Evolutionary conservation across 2,797 vertebrate species (phyloP).

Genomic region (Cossypha niveicapilla): DNA sequence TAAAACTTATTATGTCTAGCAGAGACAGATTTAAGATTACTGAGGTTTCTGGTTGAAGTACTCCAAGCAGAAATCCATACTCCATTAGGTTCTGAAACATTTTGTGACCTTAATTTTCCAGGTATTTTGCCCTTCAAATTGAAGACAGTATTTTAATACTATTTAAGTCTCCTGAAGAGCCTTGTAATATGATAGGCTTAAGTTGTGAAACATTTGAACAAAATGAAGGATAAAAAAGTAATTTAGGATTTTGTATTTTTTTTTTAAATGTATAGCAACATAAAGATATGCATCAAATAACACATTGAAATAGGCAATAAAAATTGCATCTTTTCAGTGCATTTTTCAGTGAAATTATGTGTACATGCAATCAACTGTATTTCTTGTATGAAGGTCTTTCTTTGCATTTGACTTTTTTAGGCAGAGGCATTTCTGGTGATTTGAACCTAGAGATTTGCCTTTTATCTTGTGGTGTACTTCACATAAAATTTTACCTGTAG

Average conservation of each 20-base stretch:
- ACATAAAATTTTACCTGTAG: conserved; percentile 46
- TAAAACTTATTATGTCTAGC: conserved; percentile 58
- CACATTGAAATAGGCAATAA: not conserved
- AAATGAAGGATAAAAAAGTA: conserved; percentile 66
- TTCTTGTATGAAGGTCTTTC: conserved; percentile 3
- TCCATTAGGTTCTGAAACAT: conserved; percentile 70
- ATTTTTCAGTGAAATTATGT: not conserved
- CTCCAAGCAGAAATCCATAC: conserved; percentile 72
- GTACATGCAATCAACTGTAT: not conserved
- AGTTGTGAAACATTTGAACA: conserved; percentile 62
- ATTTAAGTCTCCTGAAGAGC: conserved; percentile 61
- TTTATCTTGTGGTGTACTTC: not conserved
- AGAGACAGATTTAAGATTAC: conserved; percentile 70
- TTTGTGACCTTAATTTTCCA: conserved; percentile 76
- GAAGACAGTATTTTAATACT: conserved; percentile 70
- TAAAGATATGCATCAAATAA: conserved; percentile 1
- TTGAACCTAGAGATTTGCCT: conserved; percentile 35
- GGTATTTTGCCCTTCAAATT: conserved; percentile 74
- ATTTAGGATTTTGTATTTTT: conserved; percentile 15
- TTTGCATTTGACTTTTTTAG: conserved; percentile 12
- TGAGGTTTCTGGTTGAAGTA: conserved; percentile 70
- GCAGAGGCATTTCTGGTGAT: conserved; percentile 11
- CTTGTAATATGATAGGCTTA: conserved; percentile 59
- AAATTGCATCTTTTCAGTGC: not conserved
- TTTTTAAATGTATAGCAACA: conserved; percentile 6